Base-by-base conservation (phyloP, 2,113 vertebrate genomes). In the Bufo bufo region DNA sequence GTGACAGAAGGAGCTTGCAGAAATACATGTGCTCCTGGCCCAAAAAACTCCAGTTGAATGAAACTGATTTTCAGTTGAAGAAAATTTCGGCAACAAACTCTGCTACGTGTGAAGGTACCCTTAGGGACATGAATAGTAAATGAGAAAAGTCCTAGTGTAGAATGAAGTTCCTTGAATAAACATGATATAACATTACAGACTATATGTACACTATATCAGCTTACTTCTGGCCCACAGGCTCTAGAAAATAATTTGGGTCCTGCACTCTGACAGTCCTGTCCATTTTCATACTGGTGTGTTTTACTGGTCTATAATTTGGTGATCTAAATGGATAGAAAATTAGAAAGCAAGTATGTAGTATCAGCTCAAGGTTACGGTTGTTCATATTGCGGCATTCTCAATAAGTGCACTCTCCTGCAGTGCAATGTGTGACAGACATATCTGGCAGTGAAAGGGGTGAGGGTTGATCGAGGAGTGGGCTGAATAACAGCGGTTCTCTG, bases 401-500 rank as follows among this genome's bases (percentile, higher is more conserved):
- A 49, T 4, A n/a, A 20, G 10, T 84, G 13, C 20, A 23, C 45
- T 83, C 6, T 54, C 54, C 69, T 74, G 83, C 63, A 54, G 69
- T 85, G 66, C 52, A 72, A 84, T 72, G 65, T 52, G 49, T 72
- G 65, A 23, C 16, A n/a, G 65, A 58, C 13, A 23, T 71, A 14
- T 85, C 50, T 85, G 50, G 14, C 72, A 54, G 20, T 59, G 52
- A 61, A 19, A 80, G 63, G 65, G 85, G 75, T 86, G 47, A 65
- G 74, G 43, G 52, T 14, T 52, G 65, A 66, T 59, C 6, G 23
- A 45, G 72, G 56, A 77, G 66, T 33, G 83, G 50, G 69, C 83
- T 75, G 52, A 74, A 77, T 56, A 77, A 77, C 74, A 61, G 45
- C 61, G 82, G 82, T 82, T 75, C 86, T 71, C 86, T 61, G 66